Evolutionary conservation across 1,140 invertebrate genomes (phyloP), one percentile per base, ranked within the genome.

Genomic region (Micrasema minimum): DNA sequence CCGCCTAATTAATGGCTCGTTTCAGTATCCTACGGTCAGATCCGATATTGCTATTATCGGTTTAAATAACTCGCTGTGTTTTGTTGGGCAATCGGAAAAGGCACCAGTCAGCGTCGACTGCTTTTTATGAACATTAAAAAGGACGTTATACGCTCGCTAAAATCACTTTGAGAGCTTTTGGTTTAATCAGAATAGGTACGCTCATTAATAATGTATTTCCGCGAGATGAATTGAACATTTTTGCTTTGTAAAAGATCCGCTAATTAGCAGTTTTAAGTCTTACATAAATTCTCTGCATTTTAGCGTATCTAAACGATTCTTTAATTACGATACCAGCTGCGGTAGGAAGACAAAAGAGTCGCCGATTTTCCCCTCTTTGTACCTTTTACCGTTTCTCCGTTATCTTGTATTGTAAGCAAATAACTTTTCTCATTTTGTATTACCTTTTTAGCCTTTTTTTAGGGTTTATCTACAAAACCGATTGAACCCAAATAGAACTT

Each of bases 251-350:
- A 59, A 43, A 18, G 18, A 23, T 23, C 14, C 16, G 35, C 55
- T 59, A 59, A 59, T 59, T 59, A 59, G 37, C 37, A 35, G 55
- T 22, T 59, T 59, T 59, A 12, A 59, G 35, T 59, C 35, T 41
- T 59, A 59, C 55, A 59, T 59, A 59, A 59, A 59, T 59, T 38
- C 55, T 11, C 18, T 14, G 22, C 37, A 59, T 41, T 41, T 59
- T 41, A 38, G 6, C 35, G 37, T 59, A 20, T 16, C 37, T 22
- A 41, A 59, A 59, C 22, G 35, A 59, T 59, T 59, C 16, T 59
- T 35, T 59, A 59, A 59, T 59, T 59, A 43, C 55, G 37, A 59
- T 59, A 59, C 12, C 31, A 14, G 37, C 37, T 14, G 37, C 35
- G 35, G 35, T 16, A 26, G 26, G 26, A 6, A n/a, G 38, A 22